Evolutionary conservation across 2,797 vertebrate genomes (phyloP).

Genomic region (Syndactyla subalaris): DNA sequence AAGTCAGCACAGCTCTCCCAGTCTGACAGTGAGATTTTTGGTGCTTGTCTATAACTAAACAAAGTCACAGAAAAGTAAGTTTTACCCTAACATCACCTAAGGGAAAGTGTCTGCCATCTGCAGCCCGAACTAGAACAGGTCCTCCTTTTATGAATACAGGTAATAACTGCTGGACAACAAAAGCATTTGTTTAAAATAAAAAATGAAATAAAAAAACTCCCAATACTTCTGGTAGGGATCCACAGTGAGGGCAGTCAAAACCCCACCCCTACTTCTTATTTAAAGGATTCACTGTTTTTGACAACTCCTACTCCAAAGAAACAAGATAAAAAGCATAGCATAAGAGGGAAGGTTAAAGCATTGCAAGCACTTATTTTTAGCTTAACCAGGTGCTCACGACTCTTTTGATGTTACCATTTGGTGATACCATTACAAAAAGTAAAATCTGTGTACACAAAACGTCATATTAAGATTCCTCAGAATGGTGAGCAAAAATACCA

Average conservation of each 20-base stretch:
- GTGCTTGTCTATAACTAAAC: neutral
- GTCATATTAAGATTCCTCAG: neutral
- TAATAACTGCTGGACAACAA: neutral
- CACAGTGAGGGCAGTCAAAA: neutral
- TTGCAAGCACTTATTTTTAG: fast-evolving
- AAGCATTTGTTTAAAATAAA: neutral
- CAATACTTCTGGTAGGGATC: neutral
- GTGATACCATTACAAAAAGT: neutral
- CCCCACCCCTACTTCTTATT: neutral
- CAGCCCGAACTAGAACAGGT: neutral
- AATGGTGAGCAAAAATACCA: neutral
- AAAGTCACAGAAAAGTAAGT: neutral
- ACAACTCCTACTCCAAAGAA: neutral
- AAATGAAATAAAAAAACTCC: fast-evolving
- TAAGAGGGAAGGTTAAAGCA: neutral
- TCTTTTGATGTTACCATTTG: neutral
- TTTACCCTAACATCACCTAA: neutral
- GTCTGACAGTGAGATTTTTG: neutral
- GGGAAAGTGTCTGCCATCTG: neutral
- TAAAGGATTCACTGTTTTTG: neutral
- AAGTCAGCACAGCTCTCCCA: neutral
- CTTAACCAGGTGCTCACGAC: neutral
- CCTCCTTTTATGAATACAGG: neutral
- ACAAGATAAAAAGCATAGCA: neutral
- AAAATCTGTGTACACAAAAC: neutral